Evolutionary conservation across 2,888 invertebrate species (phyloP).

Genomic region (Limenitis camilla): DNA sequence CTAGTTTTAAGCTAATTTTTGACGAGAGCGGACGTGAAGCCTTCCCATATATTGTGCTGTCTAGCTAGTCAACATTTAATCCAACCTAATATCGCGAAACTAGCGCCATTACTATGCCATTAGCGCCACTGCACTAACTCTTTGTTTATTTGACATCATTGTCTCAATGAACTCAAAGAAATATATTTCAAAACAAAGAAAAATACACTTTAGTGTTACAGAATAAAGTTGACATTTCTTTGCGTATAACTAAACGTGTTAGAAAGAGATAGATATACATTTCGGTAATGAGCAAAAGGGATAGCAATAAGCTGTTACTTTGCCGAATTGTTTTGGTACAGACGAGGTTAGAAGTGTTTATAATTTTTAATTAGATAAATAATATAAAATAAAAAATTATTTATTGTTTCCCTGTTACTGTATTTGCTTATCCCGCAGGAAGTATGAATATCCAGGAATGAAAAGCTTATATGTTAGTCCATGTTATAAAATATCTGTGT

Average conservation of each 20-base stretch:
- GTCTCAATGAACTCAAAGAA: conserved; percentile 13
- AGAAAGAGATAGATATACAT: conserved; percentile 11
- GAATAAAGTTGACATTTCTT: not conserved
- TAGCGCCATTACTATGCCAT: not conserved
- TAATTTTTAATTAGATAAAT: not conserved
- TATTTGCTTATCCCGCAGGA: too few species aligned
- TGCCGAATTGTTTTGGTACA: conserved; percentile 15
- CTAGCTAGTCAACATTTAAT: too few species aligned
- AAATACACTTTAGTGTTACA: not conserved
- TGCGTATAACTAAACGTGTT: not conserved
- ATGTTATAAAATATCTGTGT: too few species aligned
- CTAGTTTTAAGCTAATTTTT: too few species aligned
- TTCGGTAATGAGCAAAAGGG: conserved; percentile 6
- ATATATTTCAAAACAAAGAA: not conserved
- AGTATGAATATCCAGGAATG: too few species aligned
- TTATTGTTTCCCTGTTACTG: too few species aligned
- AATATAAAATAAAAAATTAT: not conserved
- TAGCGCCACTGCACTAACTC: not conserved
- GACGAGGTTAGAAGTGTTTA: conserved; percentile 2
- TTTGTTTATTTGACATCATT: conserved; percentile 7
- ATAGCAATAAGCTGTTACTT: conserved; percentile 8
- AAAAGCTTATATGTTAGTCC: too few species aligned
- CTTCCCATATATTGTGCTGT: too few species aligned
- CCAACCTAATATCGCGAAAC: too few species aligned
- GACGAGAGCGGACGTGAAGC: too few species aligned